These are phyloP conservation scores for Drosophila auraria DNA, from an alignment of 1,140 invertebrate genomes.

Conservation along the genomic window DNA sequence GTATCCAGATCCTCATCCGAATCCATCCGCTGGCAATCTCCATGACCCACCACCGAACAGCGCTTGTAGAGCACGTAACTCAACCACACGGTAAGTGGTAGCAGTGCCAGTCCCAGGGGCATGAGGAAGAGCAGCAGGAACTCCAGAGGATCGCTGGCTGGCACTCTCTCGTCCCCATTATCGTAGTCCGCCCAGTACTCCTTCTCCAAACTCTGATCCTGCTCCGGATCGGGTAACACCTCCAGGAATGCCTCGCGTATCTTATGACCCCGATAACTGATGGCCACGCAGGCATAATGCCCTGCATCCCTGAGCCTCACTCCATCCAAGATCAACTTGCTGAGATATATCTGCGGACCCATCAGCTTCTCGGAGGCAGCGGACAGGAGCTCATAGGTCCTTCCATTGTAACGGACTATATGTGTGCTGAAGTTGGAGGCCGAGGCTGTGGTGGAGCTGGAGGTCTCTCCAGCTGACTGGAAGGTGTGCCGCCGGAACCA, in stretches of 20 bases:
- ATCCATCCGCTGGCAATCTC: slow-evolving; percentile 66
- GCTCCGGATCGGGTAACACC: slow-evolving; percentile 29
- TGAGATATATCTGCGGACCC: slow-evolving; percentile 71
- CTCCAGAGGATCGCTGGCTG: slow-evolving; percentile 56
- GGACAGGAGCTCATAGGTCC: slow-evolving; percentile 68
- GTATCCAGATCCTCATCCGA: slow-evolving; percentile 74
- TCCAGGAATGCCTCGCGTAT: slow-evolving; percentile 75
- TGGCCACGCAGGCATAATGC: slow-evolving; percentile 77
- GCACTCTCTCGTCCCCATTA: slow-evolving; percentile 36
- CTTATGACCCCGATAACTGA: slow-evolving; percentile 75
- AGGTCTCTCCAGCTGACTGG: slow-evolving; percentile 13
- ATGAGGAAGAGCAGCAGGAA: slow-evolving; percentile 78
- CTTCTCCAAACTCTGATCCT: slow-evolving; percentile 9
- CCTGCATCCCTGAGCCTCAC: slow-evolving; percentile 68
- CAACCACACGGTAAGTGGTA: slow-evolving; percentile 73
- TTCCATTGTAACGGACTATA: slow-evolving; percentile 74
- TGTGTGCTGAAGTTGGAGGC: slow-evolving; percentile 66
- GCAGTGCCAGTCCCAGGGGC: slow-evolving; percentile 72
- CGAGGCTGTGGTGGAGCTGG: neutral
- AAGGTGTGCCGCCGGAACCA: slow-evolving; percentile 67
- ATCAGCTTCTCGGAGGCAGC: slow-evolving; percentile 69
- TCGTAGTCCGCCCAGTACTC: slow-evolving; percentile 75
- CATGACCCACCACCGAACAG: slow-evolving; percentile 27
- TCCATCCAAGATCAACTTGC: slow-evolving; percentile 76
- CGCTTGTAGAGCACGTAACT: slow-evolving; percentile 68